A percentile compares a stretch with the other conserved stretches of the same genome.
Evolutionary conservation across 1,140 invertebrate species (phyloP).

Genomic region (Oppia nitens): DNA sequence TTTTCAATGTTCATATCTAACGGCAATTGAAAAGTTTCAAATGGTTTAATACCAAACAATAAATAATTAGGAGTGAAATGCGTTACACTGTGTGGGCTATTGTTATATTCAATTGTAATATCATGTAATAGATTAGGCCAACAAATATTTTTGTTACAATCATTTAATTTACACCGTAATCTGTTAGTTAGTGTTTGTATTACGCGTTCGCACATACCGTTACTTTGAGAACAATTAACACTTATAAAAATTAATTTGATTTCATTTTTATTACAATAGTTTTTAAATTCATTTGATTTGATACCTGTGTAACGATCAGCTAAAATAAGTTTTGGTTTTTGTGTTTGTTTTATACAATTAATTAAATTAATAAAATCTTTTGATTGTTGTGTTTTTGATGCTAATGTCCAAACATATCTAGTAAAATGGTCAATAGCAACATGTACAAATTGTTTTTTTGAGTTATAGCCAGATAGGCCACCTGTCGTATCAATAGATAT

Average conservation of each 20-base stretch:
- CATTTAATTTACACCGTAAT: conserved; percentile 11
- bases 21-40: background rate
- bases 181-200: conserved; percentile 5
- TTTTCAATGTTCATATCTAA: background rate
- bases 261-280: background rate
- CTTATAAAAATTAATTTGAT: conserved; percentile 1
- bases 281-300: background rate
- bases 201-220: conserved; percentile 11
- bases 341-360: background rate
- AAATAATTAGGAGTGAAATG: background rate
- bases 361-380: conserved; percentile 9
- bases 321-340: conserved; percentile 4
- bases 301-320: conserved; percentile 2
- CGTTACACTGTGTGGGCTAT: background rate
- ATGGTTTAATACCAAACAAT: background rate
- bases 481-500: conserved; percentile 16
- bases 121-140: conserved; percentile 4
- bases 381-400: conserved; percentile 4
- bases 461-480: conserved; percentile 9
- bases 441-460: conserved; percentile 13
- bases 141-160: background rate
- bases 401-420: background rate
- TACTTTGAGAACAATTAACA: background rate
- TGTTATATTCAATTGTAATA: conserved; percentile 1
- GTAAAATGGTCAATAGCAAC: conserved; percentile 9